phyloP scores from a whole-genome alignment of 2,113 vertebrate genomes.

The Otis tarda region DNA sequence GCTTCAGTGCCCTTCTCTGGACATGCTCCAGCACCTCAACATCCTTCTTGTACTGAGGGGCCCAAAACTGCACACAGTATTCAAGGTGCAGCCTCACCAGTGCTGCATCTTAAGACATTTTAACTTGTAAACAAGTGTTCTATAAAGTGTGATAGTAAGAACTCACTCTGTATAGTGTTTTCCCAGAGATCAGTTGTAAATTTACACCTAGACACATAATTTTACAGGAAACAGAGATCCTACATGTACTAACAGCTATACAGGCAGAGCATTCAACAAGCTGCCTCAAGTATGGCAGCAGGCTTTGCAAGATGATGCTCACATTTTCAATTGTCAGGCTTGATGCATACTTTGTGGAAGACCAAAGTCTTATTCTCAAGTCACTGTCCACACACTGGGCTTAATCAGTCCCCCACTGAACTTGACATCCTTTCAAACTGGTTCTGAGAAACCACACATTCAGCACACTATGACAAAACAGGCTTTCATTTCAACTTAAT shows the following conservation, averaged over 20 bases:
- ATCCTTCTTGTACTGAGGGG: too few species aligned
- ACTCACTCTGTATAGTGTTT: accelerated
- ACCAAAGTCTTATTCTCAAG: not conserved
- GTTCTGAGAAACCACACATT: not conserved
- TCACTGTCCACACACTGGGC: not conserved
- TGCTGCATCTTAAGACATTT: not conserved
- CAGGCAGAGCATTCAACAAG: not conserved
- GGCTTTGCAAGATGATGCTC: not conserved
- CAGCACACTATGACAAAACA: not conserved
- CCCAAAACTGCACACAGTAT: too few species aligned
- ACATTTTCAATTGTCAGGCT: not conserved
- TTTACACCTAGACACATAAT: not conserved
- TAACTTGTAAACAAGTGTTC: not conserved
- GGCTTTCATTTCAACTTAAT: not conserved
- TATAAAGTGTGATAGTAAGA: not conserved
- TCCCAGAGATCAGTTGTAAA: not conserved
- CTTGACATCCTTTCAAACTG: not conserved
- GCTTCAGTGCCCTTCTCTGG: too few species aligned
- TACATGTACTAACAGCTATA: not conserved
- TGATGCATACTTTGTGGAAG: accelerated
- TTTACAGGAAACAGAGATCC: not conserved
- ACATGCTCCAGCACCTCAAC: too few species aligned
- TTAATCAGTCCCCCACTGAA: not conserved
- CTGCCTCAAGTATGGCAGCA: not conserved
- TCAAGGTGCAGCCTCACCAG: too few species aligned